Percentiles rank a stretch among this genome's conserved stretches.
Evolutionary conservation across 2,113 vertebrate genomes (phyloP).

Genomic region (Circaetus cinerascens): DNA sequence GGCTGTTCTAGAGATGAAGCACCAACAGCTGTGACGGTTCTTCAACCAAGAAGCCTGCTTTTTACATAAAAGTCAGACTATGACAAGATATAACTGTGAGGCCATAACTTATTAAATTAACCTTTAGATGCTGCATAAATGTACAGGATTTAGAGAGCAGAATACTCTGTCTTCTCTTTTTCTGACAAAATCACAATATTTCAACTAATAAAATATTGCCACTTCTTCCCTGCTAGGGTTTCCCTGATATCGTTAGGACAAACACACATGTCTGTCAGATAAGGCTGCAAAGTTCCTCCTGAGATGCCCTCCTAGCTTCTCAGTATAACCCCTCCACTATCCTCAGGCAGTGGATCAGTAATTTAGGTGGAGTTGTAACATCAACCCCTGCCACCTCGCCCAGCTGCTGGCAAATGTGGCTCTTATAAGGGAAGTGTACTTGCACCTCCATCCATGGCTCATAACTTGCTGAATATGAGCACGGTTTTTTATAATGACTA

Average conservation of each 20-base stretch:
- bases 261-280: slow-evolving; percentile 22
- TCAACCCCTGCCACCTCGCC: neutral
- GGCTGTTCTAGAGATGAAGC: neutral
- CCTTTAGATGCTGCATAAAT: neutral
- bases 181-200: slow-evolving; percentile 37
- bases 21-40: neutral
- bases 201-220: slow-evolving; percentile 57
- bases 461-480: neutral
- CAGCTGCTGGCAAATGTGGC: neutral
- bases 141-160: slow-evolving; percentile 1
- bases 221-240: slow-evolving; percentile 32
- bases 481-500: neutral
- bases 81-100: neutral
- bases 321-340: neutral
- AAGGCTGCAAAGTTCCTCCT: slow-evolving; percentile 53
- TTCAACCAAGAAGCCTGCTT: neutral
- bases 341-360: neutral
- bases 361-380: neutral
- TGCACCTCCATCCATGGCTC: neutral
- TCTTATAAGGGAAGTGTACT: neutral
- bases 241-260: slow-evolving; percentile 44
- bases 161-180: neutral
- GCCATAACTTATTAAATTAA: slow-evolving; percentile 63
- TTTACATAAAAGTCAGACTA: neutral
- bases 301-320: slow-evolving; percentile 3